Base-by-base conservation (phyloP, 2,797 vertebrate species). In the Siniperca undulata region DNA sequence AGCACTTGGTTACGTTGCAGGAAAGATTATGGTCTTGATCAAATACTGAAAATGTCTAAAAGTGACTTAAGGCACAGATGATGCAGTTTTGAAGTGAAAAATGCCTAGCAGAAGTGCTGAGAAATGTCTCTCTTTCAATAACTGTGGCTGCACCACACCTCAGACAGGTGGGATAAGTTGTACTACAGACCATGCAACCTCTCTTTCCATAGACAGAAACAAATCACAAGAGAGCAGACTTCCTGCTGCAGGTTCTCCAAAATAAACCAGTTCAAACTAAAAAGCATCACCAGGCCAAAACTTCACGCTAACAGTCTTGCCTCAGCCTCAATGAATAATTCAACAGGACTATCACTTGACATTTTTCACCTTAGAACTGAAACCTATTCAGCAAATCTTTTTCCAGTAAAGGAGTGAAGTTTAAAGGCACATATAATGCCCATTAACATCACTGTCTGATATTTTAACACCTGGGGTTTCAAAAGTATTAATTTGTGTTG, bases 391-490 rank as follows among this genome's bases (percentile, higher is more conserved):
- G 34, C 12, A 61, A 71, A 64, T 73, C 9, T 30, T 12, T 76
- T 62, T 50, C 52, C 55, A 58, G 42, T 36, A 10, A 64, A 62
- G 12, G 40, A 20, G 13, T 56, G 52, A 77, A 71, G 14, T 30
- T 30, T 30, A 76, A 81, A 70, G 34, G 10, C 17, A 66, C 44
- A 67, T 80, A 70, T 73, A 85, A 73, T n/a, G 46, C 50, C 64
- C 55, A 74, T 81, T 65, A 77, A 66, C 30, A 68, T 46, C 66
- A 38, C 52, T 11, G 66, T 81, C 40, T 67, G 65, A 87, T 82
- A 81, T 62, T 82, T 85, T 83, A 91, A 86, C 88, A 91, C 87
- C 82, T 82, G 48, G 48, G 36, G 64, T 76, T 87, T 74, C 36
- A 50, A 36, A 82, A 38, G 56, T 75, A 61, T 82, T 84, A 36